Percentiles rank a stretch among this genome's conserved stretches.
Evolutionary conservation across 1,140 invertebrate species (phyloP).

Genomic region (Diorhabda sublineata): DNA sequence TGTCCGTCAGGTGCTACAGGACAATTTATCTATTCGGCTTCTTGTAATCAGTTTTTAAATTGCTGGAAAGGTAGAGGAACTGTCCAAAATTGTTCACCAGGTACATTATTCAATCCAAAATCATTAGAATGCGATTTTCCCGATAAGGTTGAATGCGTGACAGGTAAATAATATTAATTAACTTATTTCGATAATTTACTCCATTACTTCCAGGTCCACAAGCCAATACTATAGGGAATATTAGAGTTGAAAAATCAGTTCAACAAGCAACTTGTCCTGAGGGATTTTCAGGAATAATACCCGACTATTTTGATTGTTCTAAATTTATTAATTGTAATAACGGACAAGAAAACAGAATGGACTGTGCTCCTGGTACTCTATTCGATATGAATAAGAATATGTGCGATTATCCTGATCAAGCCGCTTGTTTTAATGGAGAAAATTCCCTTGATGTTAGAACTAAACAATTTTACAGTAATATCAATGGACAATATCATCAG

Average conservation of each 20-base stretch:
- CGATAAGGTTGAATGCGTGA: constrained; percentile 58
- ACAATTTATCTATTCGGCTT: constrained; percentile 55
- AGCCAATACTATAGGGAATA: neutral
- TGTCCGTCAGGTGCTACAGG: constrained; percentile 57
- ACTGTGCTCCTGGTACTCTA: constrained; percentile 62
- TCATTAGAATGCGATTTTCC: constrained; percentile 61
- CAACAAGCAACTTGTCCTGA: constrained; percentile 45
- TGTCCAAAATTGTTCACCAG: constrained; percentile 60
- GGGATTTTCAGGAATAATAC: constrained; percentile 53
- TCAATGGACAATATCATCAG: neutral
- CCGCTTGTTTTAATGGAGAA: constrained; percentile 44
- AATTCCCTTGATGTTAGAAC: neutral
- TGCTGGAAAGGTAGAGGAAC: constrained; percentile 60
- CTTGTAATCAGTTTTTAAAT: constrained; percentile 66
- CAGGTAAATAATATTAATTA: constrained; percentile 23
- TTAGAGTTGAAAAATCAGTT: constrained; percentile 11
- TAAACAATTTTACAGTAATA: too few species aligned
- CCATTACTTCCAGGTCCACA: constrained; percentile 3
- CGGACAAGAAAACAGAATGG: constrained; percentile 54
- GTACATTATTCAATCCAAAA: constrained; percentile 63
- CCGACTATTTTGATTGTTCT: constrained; percentile 59
- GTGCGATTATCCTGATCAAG: constrained; percentile 61
- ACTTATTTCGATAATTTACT: too few species aligned
- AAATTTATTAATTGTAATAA: constrained; percentile 64
- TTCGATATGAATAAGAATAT: constrained; percentile 55